These are phyloP conservation scores for Macrosteles quadrilineatus DNA, from an alignment of 1,140 invertebrate genomes.

Conservation along the genomic window DNA sequence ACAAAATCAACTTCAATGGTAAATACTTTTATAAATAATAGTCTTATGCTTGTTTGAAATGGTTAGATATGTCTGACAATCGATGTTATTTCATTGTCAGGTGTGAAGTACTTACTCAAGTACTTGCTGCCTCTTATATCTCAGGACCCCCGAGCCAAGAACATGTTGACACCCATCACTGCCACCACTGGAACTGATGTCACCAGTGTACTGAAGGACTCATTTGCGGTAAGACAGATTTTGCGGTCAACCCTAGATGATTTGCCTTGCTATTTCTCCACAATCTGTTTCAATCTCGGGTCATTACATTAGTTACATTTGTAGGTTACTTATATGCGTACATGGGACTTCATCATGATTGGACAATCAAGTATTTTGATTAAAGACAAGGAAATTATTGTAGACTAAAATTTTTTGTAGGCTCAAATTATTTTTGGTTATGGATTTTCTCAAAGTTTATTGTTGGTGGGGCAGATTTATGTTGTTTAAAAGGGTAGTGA, in stretches of 20 bases:
- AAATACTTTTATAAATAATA: no score
- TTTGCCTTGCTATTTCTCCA: not conserved
- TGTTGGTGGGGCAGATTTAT: no score
- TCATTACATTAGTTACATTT: not conserved
- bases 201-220: slow-evolving; percentile 28
- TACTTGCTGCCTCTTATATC: slow-evolving; percentile 26
- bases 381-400: not conserved
- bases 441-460: no score
- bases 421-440: not conserved
- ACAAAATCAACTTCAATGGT: no score
- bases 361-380: not conserved
- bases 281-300: not conserved
- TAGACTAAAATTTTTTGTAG: not conserved
- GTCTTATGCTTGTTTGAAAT: no score
- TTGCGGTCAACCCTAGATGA: not conserved
- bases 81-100: no score
- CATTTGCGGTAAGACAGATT: slow-evolving; percentile 29
- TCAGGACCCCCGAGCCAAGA: not conserved
- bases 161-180: slow-evolving; percentile 28
- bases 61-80: no score
- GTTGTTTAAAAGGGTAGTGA: no score
- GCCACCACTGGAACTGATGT: slow-evolving; percentile 26
- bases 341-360: not conserved
- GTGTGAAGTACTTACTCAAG: slow-evolving; percentile 26
- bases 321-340: not conserved